These are phyloP conservation scores for Laticauda laticaudata DNA, from an alignment of 2,113 vertebrate genomes.

Conservation along the genomic window DNA sequence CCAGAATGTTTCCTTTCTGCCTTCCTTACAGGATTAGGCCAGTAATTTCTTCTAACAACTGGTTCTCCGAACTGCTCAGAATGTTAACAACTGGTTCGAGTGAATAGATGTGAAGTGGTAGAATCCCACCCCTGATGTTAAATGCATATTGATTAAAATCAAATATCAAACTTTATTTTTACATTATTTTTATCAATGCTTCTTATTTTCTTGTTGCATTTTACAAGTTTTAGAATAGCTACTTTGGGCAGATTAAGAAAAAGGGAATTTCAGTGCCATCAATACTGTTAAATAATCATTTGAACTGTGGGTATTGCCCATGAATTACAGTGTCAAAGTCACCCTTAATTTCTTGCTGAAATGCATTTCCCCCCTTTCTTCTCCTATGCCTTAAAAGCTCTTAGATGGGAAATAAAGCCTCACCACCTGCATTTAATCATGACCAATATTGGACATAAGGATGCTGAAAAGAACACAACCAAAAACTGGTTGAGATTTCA, in stretches of 20 bases:
- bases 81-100: too few species aligned
- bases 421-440: neutral
- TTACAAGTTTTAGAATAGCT: too few species aligned
- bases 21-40: too few species aligned
- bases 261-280: neutral
- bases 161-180: neutral
- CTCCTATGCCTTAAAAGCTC: neutral
- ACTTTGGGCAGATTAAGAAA: neutral
- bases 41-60: too few species aligned
- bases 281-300: neutral
- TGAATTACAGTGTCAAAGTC: neutral
- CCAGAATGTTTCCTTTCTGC: too few species aligned
- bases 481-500: neutral
- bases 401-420: neutral
- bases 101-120: too few species aligned
- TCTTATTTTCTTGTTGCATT: neutral
- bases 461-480: neutral
- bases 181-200: too few species aligned
- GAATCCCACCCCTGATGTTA: neutral
- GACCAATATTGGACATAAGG: neutral
- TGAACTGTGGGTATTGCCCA: neutral
- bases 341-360: neutral
- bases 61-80: too few species aligned
- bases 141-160: neutral
- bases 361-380: neutral